A percentile compares a stretch with the other conserved stretches of the same genome.
Evolutionary conservation across 2,113 vertebrate genomes (phyloP).

Genomic region (Columba janthina): DNA sequence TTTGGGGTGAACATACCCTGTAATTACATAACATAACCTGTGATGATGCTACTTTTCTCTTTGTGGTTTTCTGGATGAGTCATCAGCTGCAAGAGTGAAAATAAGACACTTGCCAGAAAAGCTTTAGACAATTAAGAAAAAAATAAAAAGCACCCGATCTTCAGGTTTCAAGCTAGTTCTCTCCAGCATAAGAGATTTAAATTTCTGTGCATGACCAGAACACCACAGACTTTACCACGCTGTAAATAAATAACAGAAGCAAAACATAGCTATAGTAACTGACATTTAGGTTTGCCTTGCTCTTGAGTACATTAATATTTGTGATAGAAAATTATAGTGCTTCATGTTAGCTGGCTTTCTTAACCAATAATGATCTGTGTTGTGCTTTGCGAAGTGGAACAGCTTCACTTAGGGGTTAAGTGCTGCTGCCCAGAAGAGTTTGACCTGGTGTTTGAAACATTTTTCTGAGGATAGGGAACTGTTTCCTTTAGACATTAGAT

Average conservation of each 20-base stretch:
- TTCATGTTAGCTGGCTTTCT: not conserved
- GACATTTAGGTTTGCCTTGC: not conserved
- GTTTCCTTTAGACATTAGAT: not conserved
- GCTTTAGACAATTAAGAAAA: not conserved
- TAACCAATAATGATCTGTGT: not conserved
- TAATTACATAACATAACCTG: not conserved
- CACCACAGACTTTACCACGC: not conserved
- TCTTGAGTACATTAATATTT: not conserved
- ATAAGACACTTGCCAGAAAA: not conserved
- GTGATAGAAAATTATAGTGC: not conserved
- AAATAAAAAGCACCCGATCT: fast-evolving
- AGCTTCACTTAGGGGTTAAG: not conserved
- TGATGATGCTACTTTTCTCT: not conserved
- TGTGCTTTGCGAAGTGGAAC: not conserved
- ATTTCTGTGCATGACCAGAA: not conserved
- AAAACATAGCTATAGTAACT: not conserved
- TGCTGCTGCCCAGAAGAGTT: not conserved
- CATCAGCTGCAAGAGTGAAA: not conserved
- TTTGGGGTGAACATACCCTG: not conserved
- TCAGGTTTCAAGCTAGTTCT: not conserved
- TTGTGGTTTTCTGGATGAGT: not conserved
- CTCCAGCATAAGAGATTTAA: not conserved
- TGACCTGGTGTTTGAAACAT: not conserved
- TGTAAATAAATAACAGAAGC: not conserved
- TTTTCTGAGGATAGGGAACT: not conserved